phyloP scores from a whole-genome alignment of 2,113 vertebrate genomes.

The Phasianus colchicus region DNA sequence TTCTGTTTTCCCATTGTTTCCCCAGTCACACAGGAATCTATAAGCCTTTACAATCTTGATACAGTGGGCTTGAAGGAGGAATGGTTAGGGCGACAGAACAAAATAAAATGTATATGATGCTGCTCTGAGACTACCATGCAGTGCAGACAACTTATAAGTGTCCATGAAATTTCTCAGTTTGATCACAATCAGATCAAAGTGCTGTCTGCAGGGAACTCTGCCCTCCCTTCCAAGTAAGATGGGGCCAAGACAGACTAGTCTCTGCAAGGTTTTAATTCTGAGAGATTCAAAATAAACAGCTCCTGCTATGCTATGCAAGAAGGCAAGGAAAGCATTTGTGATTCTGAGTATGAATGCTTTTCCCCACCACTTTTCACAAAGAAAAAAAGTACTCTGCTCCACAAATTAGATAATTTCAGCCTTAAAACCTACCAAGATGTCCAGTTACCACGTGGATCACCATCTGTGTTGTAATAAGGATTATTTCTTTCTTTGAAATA shows the following conservation, averaged over 20 bases:
- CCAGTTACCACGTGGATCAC: rapidly evolving
- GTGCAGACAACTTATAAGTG: too few relatives aligned
- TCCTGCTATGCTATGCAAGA: background rate
- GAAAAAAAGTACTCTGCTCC: background rate
- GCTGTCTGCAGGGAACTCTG: background rate
- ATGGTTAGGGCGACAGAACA: too few relatives aligned
- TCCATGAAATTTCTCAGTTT: background rate
- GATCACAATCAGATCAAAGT: background rate
- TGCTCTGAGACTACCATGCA: background rate
- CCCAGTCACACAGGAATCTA: background rate
- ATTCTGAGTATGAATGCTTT: background rate
- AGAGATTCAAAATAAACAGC: background rate
- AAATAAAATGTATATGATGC: background rate
- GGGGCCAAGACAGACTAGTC: background rate
- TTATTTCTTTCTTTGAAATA: too few relatives aligned
- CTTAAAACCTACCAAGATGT: background rate
- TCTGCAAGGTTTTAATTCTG: background rate
- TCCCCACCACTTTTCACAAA: background rate
- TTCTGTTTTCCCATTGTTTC: background rate
- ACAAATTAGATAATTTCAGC: background rate
- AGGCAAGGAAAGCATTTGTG: background rate
- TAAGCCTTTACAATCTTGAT: background rate
- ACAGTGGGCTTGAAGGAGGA: background rate
- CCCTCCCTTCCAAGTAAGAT: background rate
- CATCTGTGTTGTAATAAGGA: background rate